phyloP scores from a whole-genome alignment of 2,113 vertebrate genomes.

The Apodemus sylvaticus region DNA sequence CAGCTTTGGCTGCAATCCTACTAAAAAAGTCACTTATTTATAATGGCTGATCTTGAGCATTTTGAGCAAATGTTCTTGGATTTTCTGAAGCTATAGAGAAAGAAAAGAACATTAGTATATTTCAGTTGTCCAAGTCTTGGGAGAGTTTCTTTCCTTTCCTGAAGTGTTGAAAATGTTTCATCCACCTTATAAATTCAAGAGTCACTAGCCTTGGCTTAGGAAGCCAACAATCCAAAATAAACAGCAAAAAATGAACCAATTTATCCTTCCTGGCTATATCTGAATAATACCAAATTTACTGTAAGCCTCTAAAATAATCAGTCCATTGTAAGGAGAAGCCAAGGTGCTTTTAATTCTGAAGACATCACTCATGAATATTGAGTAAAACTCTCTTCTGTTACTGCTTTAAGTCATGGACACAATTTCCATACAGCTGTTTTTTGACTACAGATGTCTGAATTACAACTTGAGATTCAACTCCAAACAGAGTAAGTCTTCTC shows the following conservation, averaged over 20 bases:
- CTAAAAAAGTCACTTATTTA: conserved; percentile 40
- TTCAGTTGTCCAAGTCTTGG: conserved; percentile 32
- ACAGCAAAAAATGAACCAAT: conserved; percentile 30
- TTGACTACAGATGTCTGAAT: not conserved
- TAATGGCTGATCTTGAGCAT: conserved; percentile 62
- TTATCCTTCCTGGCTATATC: conserved; percentile 55
- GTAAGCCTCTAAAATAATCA: conserved; percentile 62
- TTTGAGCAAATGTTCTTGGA: conserved; percentile 49
- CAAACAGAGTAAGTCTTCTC: not conserved
- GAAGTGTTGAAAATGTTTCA: conserved; percentile 68
- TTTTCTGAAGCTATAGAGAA: conserved; percentile 39
- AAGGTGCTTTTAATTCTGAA: conserved; percentile 11
- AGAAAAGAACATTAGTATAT: conserved; percentile 27
- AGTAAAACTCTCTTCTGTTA: conserved; percentile 25
- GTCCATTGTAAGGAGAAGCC: conserved; percentile 30
- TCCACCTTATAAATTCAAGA: conserved; percentile 67
- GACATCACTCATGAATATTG: conserved; percentile 37
- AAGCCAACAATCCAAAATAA: conserved; percentile 66
- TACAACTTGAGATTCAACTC: not conserved
- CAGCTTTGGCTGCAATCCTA: conserved; percentile 59
- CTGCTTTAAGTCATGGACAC: not conserved
- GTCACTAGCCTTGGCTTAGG: conserved; percentile 41
- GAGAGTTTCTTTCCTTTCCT: conserved; percentile 65
- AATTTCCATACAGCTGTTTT: not conserved
- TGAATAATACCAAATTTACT: conserved; percentile 49